Evolutionary conservation across 2,888 invertebrate genomes (phyloP), one percentile per base, ranked within the genome.

Genomic region (Microctonus aethiopoides): DNA sequence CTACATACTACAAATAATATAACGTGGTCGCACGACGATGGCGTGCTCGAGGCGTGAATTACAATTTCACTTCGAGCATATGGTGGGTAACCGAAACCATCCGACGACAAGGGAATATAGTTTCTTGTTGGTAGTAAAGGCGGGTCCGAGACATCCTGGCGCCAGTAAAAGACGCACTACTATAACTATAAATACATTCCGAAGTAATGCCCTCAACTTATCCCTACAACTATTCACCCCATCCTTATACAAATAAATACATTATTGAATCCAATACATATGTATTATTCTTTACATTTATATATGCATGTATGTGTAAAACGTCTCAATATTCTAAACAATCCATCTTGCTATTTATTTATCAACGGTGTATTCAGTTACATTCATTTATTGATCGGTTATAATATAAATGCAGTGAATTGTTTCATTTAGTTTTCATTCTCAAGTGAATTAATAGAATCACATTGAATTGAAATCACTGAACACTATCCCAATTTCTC

Each of bases 101-200:
- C 56, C 24, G 56, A 56, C 56, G 56, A 29, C 56, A 57, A 69
- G 68, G 71, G 65, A 46, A 73, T 66, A 72, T 69, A 72, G 66
- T 68, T 74, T 75, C 74, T 74, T 71, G 74, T 67, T 67, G 71
- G 72, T 72, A 59, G 71, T 68, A 74, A 75, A 79, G 81, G 81
- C 80, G 81, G 80, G 78, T 78, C 78, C 79, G 80, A 84, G 85
- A 84, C 85, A 78, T 76, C 68, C 65, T 75, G 85, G 83, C 83
- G 84, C 84, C 85, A 77, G 46, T 46, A 16, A 76, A 84, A 84
- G 84, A 84, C 80, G 78, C 79, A 80, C 78, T 78, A 76, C 78
- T 75, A 77, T 76, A n/a, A n/a, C n/a, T n/a, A n/a, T 77, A 77
- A 78, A 79, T 75, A 26, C 32, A 29, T 75, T 78, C 77, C 77